Evolutionary conservation across 2,888 invertebrate genomes (phyloP).

Genomic region (Lamellibrachia columna): DNA sequence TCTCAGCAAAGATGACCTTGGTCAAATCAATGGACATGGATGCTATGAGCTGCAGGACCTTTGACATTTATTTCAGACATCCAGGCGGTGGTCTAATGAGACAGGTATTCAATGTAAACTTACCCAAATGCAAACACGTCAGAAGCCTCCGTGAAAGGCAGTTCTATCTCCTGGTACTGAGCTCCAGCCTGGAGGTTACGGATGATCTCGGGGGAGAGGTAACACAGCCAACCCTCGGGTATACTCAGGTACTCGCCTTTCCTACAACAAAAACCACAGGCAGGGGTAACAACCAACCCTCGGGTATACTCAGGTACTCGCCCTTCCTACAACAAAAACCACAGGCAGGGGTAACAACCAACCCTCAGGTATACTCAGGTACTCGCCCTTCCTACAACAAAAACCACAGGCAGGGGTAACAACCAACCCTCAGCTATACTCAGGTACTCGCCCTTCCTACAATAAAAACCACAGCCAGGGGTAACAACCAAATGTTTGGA

Average conservation of each 20-base stretch:
- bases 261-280: conserved; percentile 68
- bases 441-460: conserved; percentile 73
- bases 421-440: conserved; percentile 96
- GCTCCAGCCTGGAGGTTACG: conserved; percentile 75
- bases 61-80: too few species aligned
- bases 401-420: conserved; percentile 83
- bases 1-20: too few species aligned
- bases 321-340: conserved; percentile 69
- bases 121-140: conserved; percentile 99
- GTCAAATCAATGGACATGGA: too few species aligned
- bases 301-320: conserved; percentile 81
- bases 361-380: conserved; percentile 85
- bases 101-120: conserved; percentile 51
- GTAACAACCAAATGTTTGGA: conserved; percentile 99
- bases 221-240: conserved; percentile 98
- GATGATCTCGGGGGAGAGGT: conserved; percentile 95
- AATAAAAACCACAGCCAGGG: conserved; percentile 74
- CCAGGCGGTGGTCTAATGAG: not conserved
- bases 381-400: conserved; percentile 72
- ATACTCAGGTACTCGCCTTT: conserved; percentile 78
- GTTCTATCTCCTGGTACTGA: conserved; percentile 76
- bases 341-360: conserved; percentile 96
- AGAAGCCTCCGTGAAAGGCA: conserved; percentile 91
- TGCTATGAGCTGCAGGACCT: too few species aligned
- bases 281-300: conserved; percentile 98